Evolutionary conservation across 2,113 vertebrate species (phyloP).

Genomic region (Python bivittatus): DNA sequence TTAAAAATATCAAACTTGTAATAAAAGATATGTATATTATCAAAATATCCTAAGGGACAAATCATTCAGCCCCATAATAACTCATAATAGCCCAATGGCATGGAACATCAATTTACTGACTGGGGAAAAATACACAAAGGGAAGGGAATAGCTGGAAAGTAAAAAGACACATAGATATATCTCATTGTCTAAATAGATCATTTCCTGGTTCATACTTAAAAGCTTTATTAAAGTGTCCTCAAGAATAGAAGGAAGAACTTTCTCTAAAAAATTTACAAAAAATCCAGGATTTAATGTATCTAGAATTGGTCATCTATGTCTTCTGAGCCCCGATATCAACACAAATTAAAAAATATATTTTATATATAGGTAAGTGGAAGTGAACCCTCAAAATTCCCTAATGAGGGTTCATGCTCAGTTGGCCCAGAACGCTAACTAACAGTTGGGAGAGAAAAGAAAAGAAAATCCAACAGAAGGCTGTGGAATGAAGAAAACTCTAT

Average conservation of each 20-base stretch:
- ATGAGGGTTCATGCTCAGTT: not conserved
- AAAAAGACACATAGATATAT: not conserved
- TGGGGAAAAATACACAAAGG: not conserved
- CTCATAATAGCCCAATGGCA: not conserved
- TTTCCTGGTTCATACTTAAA: not conserved
- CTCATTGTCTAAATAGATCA: not conserved
- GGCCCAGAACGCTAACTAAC: not conserved
- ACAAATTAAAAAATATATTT: not conserved
- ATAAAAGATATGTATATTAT: slow-evolving; percentile 3
- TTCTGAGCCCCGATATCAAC: not conserved
- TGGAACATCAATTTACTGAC: not conserved
- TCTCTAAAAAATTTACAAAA: not conserved
- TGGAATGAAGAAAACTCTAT: not conserved
- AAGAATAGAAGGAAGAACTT: not conserved
- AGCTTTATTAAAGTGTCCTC: not conserved
- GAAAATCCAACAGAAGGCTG: not conserved
- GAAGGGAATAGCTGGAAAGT: not conserved
- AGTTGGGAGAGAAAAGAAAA: not conserved
- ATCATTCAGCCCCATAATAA: not conserved
- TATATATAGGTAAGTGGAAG: not conserved
- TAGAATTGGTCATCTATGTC: not conserved
- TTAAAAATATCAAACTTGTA: slow-evolving; percentile 40
- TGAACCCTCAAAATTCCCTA: not conserved
- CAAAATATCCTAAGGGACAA: not conserved
- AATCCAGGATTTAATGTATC: not conserved